These are phyloP conservation scores for Datnioides undecimradiatus DNA, from an alignment of 2,113 vertebrate species.

Conservation along the genomic window DNA sequence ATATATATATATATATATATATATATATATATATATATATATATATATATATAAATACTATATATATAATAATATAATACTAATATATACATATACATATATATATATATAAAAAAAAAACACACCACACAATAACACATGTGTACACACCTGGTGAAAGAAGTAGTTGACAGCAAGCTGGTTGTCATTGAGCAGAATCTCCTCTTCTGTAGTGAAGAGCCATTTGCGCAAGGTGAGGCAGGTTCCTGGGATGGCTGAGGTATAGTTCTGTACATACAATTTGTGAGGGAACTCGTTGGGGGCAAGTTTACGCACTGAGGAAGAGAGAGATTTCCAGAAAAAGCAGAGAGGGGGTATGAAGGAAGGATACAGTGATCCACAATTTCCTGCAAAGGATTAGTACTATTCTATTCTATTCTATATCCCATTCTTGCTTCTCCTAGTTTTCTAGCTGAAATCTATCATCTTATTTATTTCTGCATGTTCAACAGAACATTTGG, in stretches of 20 bases:
- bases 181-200: constrained; percentile 92
- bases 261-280: constrained; percentile 97
- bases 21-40: too few species aligned
- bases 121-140: neutral
- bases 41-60: too few species aligned
- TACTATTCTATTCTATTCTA: too few species aligned
- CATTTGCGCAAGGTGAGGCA: constrained; percentile 95
- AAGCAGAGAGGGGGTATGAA: neutral
- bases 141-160: constrained; percentile 91
- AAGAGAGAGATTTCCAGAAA: neutral
- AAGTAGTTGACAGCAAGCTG: constrained; percentile 94
- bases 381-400: too few species aligned
- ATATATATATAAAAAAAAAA: too few species aligned
- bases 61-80: too few species aligned
- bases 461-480: neutral
- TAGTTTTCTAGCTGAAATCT: neutral
- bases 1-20: too few species aligned
- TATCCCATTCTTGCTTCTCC: too few species aligned
- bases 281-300: constrained; percentile 99
- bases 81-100: too few species aligned
- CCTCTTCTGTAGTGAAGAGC: constrained; percentile 96
- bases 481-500: neutral
- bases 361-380: neutral
- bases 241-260: constrained; percentile 94
- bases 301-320: constrained; percentile 92